phyloP scores from a whole-genome alignment of 2,797 vertebrate genomes.

The Sciaenops ocellatus region DNA sequence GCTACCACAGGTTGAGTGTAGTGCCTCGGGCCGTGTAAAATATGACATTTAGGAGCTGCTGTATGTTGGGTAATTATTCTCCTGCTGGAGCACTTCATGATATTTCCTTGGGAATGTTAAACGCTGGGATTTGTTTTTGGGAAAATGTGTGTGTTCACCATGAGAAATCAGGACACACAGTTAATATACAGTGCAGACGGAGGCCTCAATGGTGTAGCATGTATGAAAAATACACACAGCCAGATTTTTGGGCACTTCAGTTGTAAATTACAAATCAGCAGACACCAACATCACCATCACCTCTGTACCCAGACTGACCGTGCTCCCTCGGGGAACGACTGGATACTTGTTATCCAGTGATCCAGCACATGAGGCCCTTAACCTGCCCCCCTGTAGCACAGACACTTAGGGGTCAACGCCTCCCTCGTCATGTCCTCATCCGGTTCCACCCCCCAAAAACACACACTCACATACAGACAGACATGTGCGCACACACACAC shows the following conservation, averaged over 20 bases:
- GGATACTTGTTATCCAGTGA: conserved; percentile 61
- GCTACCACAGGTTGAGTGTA: conserved; percentile 57
- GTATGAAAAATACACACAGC: conserved; percentile 24
- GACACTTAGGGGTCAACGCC: conserved; percentile 51
- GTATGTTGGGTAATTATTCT: conserved; percentile 64
- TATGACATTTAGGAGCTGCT: conserved; percentile 61
- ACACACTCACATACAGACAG: conserved; percentile 7
- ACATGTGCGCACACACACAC: conserved; percentile 16
- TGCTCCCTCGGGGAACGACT: conserved; percentile 29
- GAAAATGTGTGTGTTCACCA: conserved; percentile 20
- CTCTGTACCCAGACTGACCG: background rate
- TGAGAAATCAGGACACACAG: conserved; percentile 17
- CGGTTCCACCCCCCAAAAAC: background rate
- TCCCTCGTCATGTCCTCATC: conserved; percentile 17
- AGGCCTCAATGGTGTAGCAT: conserved; percentile 3
- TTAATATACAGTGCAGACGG: conserved; percentile 29
- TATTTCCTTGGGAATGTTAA: conserved; percentile 65
- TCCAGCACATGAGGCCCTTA: conserved; percentile 55
- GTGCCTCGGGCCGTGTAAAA: conserved; percentile 49
- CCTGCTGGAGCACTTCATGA: conserved; percentile 55
- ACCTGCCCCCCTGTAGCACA: conserved; percentile 32
- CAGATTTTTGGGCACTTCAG: background rate
- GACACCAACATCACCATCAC: conserved; percentile 30
- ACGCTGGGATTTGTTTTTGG: conserved; percentile 54
- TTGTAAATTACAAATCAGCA: conserved; percentile 12